Conservation (phyloP, 2,888 invertebrate genomes). For the Catotricha subobsoleta region DNA sequence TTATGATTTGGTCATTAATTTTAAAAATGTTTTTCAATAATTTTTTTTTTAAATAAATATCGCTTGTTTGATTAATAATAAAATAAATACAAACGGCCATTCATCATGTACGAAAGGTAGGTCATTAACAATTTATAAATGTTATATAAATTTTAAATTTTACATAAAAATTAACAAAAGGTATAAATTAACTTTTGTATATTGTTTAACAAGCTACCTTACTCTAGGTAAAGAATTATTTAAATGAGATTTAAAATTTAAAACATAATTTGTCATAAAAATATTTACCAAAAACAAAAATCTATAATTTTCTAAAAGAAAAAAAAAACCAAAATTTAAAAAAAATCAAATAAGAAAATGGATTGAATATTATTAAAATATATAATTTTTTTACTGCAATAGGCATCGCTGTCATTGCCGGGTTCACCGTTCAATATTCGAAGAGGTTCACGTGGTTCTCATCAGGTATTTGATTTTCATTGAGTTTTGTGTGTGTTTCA, state of each 20-base stretch:
- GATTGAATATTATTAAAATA: too few species aligned
- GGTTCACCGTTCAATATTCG: slow-evolving; percentile 91
- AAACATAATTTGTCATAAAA: slow-evolving; percentile 4
- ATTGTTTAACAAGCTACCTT: too few species aligned
- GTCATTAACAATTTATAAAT: not conserved
- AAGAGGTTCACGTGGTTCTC: slow-evolving; percentile 77
- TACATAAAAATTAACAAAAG: too few species aligned
- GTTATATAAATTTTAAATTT: not conserved
- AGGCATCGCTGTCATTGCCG: slow-evolving; percentile 93
- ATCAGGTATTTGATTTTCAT: slow-evolving; percentile 33
- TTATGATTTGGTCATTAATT: not conserved
- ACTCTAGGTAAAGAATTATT: too few species aligned
- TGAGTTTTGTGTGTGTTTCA: not conserved
- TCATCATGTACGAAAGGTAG: not conserved
- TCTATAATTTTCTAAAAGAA: slow-evolving; percentile 7
- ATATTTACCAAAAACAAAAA: not conserved
- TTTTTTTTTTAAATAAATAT: not conserved
- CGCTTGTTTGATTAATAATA: not conserved
- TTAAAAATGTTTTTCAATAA: not conserved
- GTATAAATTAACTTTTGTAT: too few species aligned
- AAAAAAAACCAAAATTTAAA: slow-evolving; percentile 8
- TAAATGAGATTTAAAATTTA: too few species aligned
- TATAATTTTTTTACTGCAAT: slow-evolving; percentile 18
- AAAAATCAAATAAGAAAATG: too few species aligned
- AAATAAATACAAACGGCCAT: not conserved